Evolutionary conservation across 64 coral and sea anemone species (phyloP).

Genomic region (Stichodactyla mertensii): DNA sequence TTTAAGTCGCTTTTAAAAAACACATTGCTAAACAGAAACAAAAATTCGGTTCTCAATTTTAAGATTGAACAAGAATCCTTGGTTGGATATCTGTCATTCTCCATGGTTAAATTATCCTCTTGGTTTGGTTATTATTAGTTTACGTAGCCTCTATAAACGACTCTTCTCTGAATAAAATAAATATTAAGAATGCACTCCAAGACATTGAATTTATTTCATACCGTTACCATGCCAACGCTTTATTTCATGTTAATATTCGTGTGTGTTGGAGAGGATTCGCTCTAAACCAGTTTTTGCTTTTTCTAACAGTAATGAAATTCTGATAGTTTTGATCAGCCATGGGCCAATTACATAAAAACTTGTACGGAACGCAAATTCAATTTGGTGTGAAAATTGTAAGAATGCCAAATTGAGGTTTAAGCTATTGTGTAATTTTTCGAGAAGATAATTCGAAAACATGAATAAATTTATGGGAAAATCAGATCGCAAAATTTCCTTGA

Average conservation of each 20-base stretch:
- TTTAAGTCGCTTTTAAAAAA: neutral
- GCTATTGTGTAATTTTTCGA: neutral
- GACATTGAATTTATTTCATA: neutral
- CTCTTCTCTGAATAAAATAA: neutral
- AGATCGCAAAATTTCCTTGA: neutral
- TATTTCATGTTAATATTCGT: neutral
- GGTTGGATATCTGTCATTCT: neutral
- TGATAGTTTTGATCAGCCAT: neutral
- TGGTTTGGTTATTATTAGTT: neutral
- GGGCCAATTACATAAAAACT: neutral
- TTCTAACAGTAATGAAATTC: neutral
- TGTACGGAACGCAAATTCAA: neutral
- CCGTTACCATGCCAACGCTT: neutral
- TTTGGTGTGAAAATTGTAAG: constrained; percentile 1
- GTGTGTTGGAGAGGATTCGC: neutral
- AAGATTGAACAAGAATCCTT: neutral
- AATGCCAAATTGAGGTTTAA: neutral
- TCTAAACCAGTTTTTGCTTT: too few species aligned
- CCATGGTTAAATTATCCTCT: neutral
- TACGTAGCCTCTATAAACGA: neutral
- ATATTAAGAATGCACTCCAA: neutral
- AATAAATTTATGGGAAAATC: neutral
- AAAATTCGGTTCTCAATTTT: neutral
- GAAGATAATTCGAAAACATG: neutral
- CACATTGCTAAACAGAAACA: neutral